Evolutionary conservation across 2,888 invertebrate genomes (phyloP).

Genomic region (Tribolium freemani): DNA sequence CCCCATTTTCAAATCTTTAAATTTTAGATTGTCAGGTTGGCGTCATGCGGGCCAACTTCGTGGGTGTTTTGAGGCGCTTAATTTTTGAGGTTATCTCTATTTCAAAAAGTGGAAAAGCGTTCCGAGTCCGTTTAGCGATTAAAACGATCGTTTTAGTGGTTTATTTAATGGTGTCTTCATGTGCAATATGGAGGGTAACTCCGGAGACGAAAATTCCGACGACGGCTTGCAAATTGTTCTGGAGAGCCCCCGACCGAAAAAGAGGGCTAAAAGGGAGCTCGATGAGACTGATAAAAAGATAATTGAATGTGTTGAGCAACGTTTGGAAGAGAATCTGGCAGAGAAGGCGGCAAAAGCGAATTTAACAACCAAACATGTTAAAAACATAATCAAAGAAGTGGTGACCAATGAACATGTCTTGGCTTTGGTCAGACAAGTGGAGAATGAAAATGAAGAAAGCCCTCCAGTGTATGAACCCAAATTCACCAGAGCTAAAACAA

Average conservation of each 20-base stretch:
- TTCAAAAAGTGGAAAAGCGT: neutral
- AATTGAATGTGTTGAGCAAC: slow-evolving; percentile 75
- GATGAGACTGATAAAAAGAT: slow-evolving; percentile 54
- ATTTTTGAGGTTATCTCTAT: neutral
- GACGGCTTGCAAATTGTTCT: slow-evolving; percentile 51
- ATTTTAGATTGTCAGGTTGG: neutral
- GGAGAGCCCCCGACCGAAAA: slow-evolving; percentile 44
- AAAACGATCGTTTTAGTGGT: neutral
- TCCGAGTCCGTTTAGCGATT: neutral
- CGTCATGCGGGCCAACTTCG: neutral
- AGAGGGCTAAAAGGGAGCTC: slow-evolving; percentile 27
- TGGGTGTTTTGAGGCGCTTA: neutral
- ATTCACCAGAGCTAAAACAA: slow-evolving; percentile 78
- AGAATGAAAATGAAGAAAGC: slow-evolving; percentile 59
- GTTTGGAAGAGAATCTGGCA: slow-evolving; percentile 80
- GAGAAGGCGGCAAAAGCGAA: slow-evolving; percentile 84
- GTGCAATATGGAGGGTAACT: slow-evolving; percentile 9
- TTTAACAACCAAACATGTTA: slow-evolving; percentile 84
- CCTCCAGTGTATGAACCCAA: slow-evolving; percentile 74
- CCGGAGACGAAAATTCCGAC: slow-evolving; percentile 34
- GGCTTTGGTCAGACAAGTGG: slow-evolving; percentile 75
- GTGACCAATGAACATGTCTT: slow-evolving; percentile 90
- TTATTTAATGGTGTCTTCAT: neutral
- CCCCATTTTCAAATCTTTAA: neutral
- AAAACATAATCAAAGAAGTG: slow-evolving; percentile 87